Base-by-base conservation (phyloP, 2,797 vertebrate genomes). In the Artibeus lituratus region DNA sequence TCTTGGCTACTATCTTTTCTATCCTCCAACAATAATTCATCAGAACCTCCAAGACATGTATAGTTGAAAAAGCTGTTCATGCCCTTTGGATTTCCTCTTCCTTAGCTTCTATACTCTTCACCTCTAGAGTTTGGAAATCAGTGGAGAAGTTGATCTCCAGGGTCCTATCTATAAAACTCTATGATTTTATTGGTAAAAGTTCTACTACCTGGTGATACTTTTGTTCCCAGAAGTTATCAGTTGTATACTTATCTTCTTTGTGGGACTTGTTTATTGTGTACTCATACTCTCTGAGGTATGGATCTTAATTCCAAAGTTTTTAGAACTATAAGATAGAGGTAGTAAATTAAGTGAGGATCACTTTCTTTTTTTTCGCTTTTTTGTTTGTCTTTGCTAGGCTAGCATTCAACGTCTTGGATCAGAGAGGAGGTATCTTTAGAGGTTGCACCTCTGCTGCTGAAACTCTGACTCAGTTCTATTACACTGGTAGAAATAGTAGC, bases 261-360 rank as follows among this genome's bases (percentile, higher is more conserved):
- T 1, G 55, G 18, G 26, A 77, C 24, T 92, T 95, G 44, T 72
- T 93, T 96, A 62, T 26, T 82, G 72, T 90, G 18, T 47, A 24
- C 77, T 67, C 67, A 8, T 51, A 88, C 35, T 93, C n/a, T 57
- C 9, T 88, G 24, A 72, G 44, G 51, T 42, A 88, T 86, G 14
- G 10, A 9, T 19, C 57, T 94, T 88, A 82, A 88, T 95, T 95
- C n/a, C 96, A 91, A 95, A 47, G 57, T 49, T 59, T 85, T 90
- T 72, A 80, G 59, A 86, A 47, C 49, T 82, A 19, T 86, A 32
- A 82, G 7, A 35, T 47, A 93, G 67, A 72, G 10, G 16, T 87
- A 82, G 35, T 77, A 22, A 32, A 15, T 96, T 91, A 87, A 95
- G 80, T 84, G 22, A 89, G 29, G 32, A 19, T 82, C 32, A 78